These are phyloP conservation scores for Melikaiella ostensackeni DNA, from an alignment of 2,888 invertebrate species.

Conservation along the genomic window DNA sequence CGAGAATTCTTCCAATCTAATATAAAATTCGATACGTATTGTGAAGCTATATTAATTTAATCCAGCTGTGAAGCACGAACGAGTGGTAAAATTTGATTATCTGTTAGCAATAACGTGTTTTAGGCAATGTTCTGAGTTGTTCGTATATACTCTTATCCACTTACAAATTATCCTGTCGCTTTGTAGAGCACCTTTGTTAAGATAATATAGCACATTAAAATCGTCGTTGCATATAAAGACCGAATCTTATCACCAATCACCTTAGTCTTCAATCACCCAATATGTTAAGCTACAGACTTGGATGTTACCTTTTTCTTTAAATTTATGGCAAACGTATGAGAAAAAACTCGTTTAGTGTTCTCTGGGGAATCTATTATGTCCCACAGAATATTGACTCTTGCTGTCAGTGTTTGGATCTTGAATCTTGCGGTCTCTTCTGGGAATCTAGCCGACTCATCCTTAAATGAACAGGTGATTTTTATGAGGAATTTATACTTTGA, in stretches of 20 bases:
- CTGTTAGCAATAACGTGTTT: slow-evolving; percentile 50
- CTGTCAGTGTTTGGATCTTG: not conserved
- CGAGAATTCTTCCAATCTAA: not conserved
- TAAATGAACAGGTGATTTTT: not conserved
- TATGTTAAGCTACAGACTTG: not conserved
- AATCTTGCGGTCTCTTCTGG: not conserved
- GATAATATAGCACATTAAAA: not conserved
- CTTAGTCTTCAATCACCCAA: slow-evolving; percentile 3
- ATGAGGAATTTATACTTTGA: not conserved
- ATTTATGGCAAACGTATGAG: not conserved
- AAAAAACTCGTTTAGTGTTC: slow-evolving; percentile 8
- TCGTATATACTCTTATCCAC: slow-evolving; percentile 9
- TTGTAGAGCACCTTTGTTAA: not conserved
- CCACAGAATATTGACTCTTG: slow-evolving; percentile 2
- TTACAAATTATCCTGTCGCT: slow-evolving; percentile 43
- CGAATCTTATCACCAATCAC: slow-evolving; percentile 25
- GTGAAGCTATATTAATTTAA: not conserved
- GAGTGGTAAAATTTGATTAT: slow-evolving; percentile 51
- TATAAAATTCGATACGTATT: not conserved
- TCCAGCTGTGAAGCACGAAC: not conserved
- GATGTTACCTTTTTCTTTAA: not conserved
- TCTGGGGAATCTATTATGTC: slow-evolving; percentile 18
- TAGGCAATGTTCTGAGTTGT: slow-evolving; percentile 33
- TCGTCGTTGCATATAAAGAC: slow-evolving; percentile 47
- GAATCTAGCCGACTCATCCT: not conserved